Conservation (phyloP, 2,797 vertebrate species). For the Sebastes matsubarae region DNA sequence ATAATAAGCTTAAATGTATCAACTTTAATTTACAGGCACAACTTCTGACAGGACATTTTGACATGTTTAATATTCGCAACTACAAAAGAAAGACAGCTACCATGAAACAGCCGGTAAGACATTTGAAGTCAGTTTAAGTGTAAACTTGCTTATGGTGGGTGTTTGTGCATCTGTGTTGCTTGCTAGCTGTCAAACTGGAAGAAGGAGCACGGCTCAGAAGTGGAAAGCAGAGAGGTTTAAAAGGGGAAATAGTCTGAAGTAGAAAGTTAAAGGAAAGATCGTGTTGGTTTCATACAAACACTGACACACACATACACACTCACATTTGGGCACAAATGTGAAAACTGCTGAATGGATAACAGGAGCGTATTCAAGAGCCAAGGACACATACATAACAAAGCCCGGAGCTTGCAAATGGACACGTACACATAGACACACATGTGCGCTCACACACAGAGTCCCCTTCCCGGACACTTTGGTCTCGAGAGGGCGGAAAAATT, state of each 20-base stretch:
- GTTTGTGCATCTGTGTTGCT: slow-evolving; percentile 42
- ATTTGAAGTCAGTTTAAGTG: slow-evolving; percentile 43
- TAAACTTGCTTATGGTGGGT: slow-evolving; percentile 33
- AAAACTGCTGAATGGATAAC: slow-evolving; percentile 70
- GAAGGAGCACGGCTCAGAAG: slow-evolving; percentile 29
- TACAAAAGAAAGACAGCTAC: slow-evolving; percentile 38
- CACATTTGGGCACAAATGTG: slow-evolving; percentile 26
- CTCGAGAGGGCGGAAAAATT: slow-evolving; percentile 79
- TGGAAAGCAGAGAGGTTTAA: slow-evolving; percentile 32
- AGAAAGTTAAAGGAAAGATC: slow-evolving; percentile 50
- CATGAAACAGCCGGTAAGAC: slow-evolving; percentile 25
- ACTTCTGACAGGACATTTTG: slow-evolving; percentile 33
- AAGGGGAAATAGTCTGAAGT: slow-evolving; percentile 40
- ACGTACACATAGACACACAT: slow-evolving; percentile 26
- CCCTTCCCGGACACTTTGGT: slow-evolving; percentile 75
- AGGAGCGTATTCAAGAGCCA: slow-evolving; percentile 66
- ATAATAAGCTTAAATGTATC: slow-evolving; percentile 42
- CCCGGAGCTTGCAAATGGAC: slow-evolving; percentile 49
- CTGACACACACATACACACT: slow-evolving; percentile 8
- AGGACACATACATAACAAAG: slow-evolving; percentile 75
- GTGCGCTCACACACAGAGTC: slow-evolving; percentile 37
- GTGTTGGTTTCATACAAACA: slow-evolving; percentile 27
- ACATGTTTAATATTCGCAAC: slow-evolving; percentile 47
- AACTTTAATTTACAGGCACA: slow-evolving; percentile 30
- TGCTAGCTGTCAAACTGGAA: slow-evolving; percentile 55